A percentile compares a stretch with the other conserved stretches of the same genome.
Evolutionary conservation across 2,888 invertebrate genomes (phyloP).

Genomic region (Cryptus viduatorius): DNA sequence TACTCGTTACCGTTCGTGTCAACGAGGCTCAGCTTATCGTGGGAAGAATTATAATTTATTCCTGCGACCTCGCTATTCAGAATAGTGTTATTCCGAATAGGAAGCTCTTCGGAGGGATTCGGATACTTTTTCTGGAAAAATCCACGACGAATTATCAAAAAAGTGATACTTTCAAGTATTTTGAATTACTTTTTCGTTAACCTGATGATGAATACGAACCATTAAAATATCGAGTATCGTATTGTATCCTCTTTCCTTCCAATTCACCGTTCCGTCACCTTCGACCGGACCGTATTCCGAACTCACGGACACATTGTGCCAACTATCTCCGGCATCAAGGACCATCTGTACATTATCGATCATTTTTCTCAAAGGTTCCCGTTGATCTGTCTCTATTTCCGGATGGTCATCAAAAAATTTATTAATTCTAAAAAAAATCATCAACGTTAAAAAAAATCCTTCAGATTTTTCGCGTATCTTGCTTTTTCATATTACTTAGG

Average conservation of each 20-base stretch:
- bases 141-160: not conserved
- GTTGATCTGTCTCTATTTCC: conserved; percentile 55
- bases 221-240: conserved; percentile 78
- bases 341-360: conserved; percentile 63
- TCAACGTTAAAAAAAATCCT: too few species aligned
- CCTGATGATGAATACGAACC: conserved; percentile 66
- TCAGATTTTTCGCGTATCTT: too few species aligned
- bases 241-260: conserved; percentile 76
- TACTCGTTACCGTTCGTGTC: conserved; percentile 85
- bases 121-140: conserved; percentile 77
- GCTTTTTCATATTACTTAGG: conserved; percentile 67
- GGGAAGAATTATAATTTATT: conserved; percentile 71
- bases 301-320: conserved; percentile 64
- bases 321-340: conserved; percentile 63
- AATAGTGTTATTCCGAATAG: conserved; percentile 75
- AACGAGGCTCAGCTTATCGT: conserved; percentile 67
- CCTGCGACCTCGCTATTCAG: conserved; percentile 75
- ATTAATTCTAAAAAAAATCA: not conserved
- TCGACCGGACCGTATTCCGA: conserved; percentile 47
- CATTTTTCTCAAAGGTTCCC: conserved; percentile 46
- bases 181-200: not conserved
- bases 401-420: conserved; percentile 36
- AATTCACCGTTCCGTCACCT: conserved; percentile 75
- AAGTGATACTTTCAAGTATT: not conserved
- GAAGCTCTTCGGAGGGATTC: conserved; percentile 75